Percentiles rank a stretch among this genome's conserved stretches.
Evolutionary conservation across 2,113 vertebrate species (phyloP).

Genomic region (Solenodon paradoxus): DNA sequence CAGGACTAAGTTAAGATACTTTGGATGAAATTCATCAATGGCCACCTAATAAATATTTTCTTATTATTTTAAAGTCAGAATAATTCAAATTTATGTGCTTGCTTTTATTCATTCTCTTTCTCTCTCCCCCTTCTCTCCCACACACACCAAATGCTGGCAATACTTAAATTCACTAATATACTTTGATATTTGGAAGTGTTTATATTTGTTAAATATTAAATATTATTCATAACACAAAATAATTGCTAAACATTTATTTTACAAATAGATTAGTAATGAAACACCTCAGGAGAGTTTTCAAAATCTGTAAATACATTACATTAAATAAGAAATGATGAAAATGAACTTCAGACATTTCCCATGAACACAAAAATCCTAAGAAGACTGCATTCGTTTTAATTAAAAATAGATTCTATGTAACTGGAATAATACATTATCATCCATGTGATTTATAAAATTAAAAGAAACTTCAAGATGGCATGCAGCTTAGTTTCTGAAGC

Average conservation of each 20-base stretch:
- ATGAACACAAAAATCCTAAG: not conserved
- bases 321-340: too few relatives aligned
- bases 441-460: not conserved
- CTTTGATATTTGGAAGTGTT: not conserved
- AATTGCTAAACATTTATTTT: not conserved
- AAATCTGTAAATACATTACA: not conserved
- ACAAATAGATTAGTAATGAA: not conserved
- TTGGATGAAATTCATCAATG: not conserved
- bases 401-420: not conserved
- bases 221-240: not conserved
- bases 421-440: not conserved
- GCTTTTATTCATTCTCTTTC: not conserved
- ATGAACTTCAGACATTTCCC: too few relatives aligned
- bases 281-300: not conserved
- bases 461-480: not conserved
- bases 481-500: not conserved
- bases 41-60: not conserved
- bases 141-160: too few relatives aligned
- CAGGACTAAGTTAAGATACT: not conserved
- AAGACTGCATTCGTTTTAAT: not conserved
- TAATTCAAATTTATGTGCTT: not conserved
- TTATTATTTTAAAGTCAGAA: not conserved
- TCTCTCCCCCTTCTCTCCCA: not conserved
- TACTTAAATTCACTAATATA: too few relatives aligned
- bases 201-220: not conserved